Base-by-base conservation (phyloP, 2,797 vertebrate species). In the Cyprinodon diabolis region DNA sequence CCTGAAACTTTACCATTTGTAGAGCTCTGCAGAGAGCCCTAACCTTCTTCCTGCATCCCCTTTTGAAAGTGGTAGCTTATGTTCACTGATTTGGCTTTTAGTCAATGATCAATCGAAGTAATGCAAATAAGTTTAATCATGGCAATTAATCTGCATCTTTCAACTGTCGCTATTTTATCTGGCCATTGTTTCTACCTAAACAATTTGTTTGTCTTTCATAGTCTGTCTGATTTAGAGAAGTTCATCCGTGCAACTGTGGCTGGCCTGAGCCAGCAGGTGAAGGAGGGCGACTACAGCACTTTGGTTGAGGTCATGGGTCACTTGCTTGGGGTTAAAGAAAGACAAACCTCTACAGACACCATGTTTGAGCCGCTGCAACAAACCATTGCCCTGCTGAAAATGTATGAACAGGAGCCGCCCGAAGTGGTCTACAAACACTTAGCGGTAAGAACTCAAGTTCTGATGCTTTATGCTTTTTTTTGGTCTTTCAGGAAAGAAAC, bases 311-410 rank as follows among this genome's bases (percentile, higher is more conserved):
- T 97, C 37, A 97, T 98, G 95, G 96, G 95, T 83, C 95, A 97
- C 56, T 93, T 99, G 35, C 84, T 96, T 93, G 95, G 96, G 0
- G 88, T 98, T 21, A 99, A 97, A 84, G 96, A 98, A 56, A 94
- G 96, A 37, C 97, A 95, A 48, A 87, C 68, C 25, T 83, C 75
- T 82, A 96, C 96, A 0, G 96, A 99, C 67, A 93, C 94, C 83
- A 96, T 99, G 96, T 99, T 99, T 85, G 96, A 97, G 83, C 97
- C 97, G 7, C 89, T 99, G 77, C 96, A 96, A 78, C 95, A 98
- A 81, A 98, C 96, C 19, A 93, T 97, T 0, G 93, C 96, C 52
- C 90, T 99, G 67, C 93, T 99, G 84, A 97, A 94, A 87, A 84
- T 83, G 0, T 98, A 99, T 0, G 95, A 96, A 60, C 97, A 99